These are phyloP conservation scores for Halcyon badia DNA, from an alignment of 2,797 vertebrate species.

Conservation along the genomic window DNA sequence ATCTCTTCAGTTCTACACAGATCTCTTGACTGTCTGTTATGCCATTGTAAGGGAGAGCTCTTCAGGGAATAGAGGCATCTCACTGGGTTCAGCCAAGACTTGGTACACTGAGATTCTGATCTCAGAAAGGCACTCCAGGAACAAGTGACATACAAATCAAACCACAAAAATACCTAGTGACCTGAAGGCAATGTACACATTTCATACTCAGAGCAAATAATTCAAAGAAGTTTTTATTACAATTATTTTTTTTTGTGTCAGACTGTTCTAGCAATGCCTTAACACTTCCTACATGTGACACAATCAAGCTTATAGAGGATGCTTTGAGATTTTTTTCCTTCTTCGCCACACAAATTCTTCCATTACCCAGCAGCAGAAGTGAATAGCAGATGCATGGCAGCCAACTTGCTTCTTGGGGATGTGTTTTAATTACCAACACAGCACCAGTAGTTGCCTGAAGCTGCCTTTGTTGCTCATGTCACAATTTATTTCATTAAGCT, in stretches of 20 bases:
- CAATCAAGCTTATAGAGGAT: not conserved
- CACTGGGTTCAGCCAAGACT: not conserved
- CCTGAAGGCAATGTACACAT: not conserved
- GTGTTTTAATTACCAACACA: constrained; percentile 1
- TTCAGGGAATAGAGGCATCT: not conserved
- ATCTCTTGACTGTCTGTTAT: not conserved
- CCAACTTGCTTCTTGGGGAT: not conserved
- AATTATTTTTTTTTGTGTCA: not conserved
- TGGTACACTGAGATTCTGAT: not conserved
- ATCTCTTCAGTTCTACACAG: not conserved
- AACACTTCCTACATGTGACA: not conserved
- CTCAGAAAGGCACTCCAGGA: not conserved
- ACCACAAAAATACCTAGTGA: not conserved
- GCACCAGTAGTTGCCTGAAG: not conserved
- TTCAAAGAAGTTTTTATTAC: not conserved
- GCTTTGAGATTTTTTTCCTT: not conserved
- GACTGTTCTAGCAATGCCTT: not conserved
- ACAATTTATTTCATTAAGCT: not conserved
- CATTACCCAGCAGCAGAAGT: not conserved
- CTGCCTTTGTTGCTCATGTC: not conserved
- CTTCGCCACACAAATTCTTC: not conserved
- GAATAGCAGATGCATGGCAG: not conserved
- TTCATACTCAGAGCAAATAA: not conserved
- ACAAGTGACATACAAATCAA: not conserved
- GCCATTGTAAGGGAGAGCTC: not conserved